phyloP scores from a whole-genome alignment of 2,113 vertebrate genomes.

The Coreoperca whiteheadi region DNA sequence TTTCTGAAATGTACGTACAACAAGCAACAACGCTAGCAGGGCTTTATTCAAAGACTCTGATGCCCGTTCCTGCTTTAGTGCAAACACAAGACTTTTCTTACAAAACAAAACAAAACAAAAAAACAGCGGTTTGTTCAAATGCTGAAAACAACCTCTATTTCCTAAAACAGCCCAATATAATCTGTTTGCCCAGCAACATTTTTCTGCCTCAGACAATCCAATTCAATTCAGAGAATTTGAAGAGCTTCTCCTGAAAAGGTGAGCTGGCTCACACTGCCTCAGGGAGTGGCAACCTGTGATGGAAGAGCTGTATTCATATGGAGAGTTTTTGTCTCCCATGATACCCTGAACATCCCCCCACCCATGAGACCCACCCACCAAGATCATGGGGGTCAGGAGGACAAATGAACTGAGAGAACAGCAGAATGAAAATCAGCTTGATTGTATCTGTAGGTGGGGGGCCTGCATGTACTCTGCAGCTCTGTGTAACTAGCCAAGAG shows the following conservation, averaged over 20 bases:
- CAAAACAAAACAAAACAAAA: not conserved
- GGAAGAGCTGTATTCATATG: conserved; percentile 9
- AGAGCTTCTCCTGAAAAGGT: not conserved
- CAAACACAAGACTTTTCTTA: not conserved
- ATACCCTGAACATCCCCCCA: conserved; percentile 9
- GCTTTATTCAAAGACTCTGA: not conserved
- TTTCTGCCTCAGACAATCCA: not conserved
- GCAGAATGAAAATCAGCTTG: not conserved
- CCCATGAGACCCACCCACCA: conserved; percentile 7
- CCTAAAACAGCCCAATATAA: not conserved
- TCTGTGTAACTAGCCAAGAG: conserved; percentile 14
- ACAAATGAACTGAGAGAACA: conserved; percentile 36
- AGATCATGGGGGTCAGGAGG: conserved; percentile 17
- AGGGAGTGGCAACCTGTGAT: not conserved
- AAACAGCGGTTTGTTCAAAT: not conserved
- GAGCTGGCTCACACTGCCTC: not conserved
- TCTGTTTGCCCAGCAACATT: not conserved
- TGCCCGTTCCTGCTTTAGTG: not conserved
- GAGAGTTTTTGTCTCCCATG: not conserved
- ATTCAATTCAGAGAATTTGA: not conserved
- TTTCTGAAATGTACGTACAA: not conserved
- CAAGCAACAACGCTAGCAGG: not conserved
- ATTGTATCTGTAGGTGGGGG: conserved; percentile 26
- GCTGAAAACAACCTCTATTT: not conserved
- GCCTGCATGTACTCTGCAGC: conserved; percentile 17